Evolutionary conservation across 2,888 invertebrate genomes (phyloP).

Genomic region (Glaucopsyche alexis): DNA sequence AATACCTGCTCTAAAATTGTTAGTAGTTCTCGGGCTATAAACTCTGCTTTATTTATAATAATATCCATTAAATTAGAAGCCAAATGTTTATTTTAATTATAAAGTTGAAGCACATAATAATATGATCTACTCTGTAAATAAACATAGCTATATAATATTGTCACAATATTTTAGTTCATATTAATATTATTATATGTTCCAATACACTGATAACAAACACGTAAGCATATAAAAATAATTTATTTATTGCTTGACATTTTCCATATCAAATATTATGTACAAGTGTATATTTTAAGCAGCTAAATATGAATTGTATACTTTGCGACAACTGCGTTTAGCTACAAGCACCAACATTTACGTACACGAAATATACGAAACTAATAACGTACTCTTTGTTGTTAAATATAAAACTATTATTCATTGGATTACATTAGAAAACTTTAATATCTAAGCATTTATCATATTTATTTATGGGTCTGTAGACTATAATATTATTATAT

Average conservation of each 20-base stretch:
- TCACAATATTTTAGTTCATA: not conserved
- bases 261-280: constrained; percentile 24
- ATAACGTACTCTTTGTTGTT: not conserved
- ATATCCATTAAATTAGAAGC: not conserved
- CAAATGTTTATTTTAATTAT: not conserved
- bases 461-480: not conserved
- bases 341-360: constrained; percentile 27
- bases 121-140: not conserved
- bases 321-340: not conserved
- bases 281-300: not conserved
- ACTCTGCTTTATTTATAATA: not conserved
- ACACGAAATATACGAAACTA: not conserved
- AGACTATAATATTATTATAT: not conserved
- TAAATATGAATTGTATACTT: constrained; percentile 6
- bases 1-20: too few species aligned
- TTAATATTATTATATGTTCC: not conserved
- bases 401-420: constrained; percentile 5
- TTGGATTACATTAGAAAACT: not conserved
- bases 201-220: constrained; percentile 13
- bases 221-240: constrained; percentile 35
- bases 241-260: constrained; percentile 27
- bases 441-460: not conserved
- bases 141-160: not conserved
- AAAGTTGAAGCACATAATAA: not conserved
- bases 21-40: too few species aligned